These are phyloP conservation scores for Cynocephalus volans DNA, from an alignment of 2,113 vertebrate genomes.

Conservation along the genomic window DNA sequence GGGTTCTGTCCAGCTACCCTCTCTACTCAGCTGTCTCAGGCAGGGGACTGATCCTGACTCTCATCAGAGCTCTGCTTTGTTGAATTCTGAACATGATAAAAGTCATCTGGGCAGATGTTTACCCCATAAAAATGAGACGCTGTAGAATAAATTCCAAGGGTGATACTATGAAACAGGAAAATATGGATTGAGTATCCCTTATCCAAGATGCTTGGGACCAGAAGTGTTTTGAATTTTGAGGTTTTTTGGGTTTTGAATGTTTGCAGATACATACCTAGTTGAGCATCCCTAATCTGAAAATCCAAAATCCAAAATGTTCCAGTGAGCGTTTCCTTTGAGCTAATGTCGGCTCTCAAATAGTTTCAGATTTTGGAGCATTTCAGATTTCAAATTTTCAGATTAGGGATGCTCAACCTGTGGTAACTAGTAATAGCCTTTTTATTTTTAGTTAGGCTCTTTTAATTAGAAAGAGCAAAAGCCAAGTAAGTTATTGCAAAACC, in stretches of 20 bases:
- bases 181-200: not conserved
- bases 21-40: not conserved
- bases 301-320: no score
- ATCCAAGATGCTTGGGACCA: no score
- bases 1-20: not conserved
- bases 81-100: slow-evolving; percentile 3
- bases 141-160: slow-evolving; percentile 16
- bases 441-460: not conserved
- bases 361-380: no score
- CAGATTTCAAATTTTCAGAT: no score
- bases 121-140: not conserved
- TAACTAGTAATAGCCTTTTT: not conserved
- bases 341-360: no score
- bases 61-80: not conserved
- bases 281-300: no score
- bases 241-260: no score
- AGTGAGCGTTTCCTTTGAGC: no score
- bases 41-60: not conserved
- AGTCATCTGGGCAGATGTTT: not conserved
- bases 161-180: not conserved
- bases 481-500: not conserved
- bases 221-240: no score
- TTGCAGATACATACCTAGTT: no score
- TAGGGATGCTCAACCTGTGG: no score
- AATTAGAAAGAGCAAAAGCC: not conserved